Evolutionary conservation across 1,140 invertebrate species (phyloP).

Genomic region (Pentalonia nigronervosa): DNA sequence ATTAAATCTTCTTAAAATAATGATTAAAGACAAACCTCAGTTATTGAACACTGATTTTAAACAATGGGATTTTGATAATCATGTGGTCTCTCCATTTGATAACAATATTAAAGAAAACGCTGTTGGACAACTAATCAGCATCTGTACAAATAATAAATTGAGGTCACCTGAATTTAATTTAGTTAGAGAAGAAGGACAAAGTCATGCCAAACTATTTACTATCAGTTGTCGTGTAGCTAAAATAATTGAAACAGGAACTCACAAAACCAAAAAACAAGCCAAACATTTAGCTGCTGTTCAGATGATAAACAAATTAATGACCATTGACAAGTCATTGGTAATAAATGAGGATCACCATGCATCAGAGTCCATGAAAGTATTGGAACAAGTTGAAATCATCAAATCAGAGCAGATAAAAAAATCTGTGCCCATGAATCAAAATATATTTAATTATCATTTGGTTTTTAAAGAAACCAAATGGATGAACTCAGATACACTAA

Average conservation of each 20-base stretch:
- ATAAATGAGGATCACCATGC: background rate
- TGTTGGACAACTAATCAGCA: constrained; percentile 62
- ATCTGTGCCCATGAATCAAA: background rate
- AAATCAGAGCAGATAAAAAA: background rate
- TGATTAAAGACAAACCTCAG: constrained; percentile 37
- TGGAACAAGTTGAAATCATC: constrained; percentile 8
- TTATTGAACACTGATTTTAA: constrained; percentile 38
- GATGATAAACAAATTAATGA: constrained; percentile 66
- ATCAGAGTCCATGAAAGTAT: background rate
- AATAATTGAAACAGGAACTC: constrained; percentile 67
- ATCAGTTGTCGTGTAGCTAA: constrained; percentile 72
- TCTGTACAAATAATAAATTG: constrained; percentile 73
- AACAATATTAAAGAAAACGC: constrained; percentile 60
- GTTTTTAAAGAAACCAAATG: background rate
- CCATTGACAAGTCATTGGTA: constrained; percentile 25
- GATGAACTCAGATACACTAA: background rate
- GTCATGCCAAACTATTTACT: constrained; percentile 74
- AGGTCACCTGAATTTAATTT: constrained; percentile 70
- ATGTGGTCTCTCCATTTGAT: constrained; percentile 60
- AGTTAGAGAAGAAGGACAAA: constrained; percentile 73
- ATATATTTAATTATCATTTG: constrained; percentile 16
- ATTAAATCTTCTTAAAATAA: constrained; percentile 67
- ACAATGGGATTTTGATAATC: constrained; percentile 53
- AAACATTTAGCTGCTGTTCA: constrained; percentile 68
- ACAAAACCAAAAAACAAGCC: constrained; percentile 69